These are phyloP conservation scores for Rhopilema esculentum DNA, from an alignment of 30 jellyfish, hydroid and myxozoan genomes.

Conservation along the genomic window DNA sequence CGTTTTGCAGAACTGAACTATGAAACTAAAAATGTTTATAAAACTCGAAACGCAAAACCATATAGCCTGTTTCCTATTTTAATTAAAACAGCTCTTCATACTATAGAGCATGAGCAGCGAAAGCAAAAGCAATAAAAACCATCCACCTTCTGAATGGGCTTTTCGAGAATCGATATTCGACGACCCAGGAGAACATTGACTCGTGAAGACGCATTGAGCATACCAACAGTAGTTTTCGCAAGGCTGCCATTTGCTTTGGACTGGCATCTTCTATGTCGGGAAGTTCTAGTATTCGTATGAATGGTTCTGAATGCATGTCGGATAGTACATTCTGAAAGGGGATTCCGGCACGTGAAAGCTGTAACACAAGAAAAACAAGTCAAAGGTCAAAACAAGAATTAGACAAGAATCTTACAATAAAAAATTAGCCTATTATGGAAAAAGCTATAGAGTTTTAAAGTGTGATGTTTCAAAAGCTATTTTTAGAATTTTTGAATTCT, in stretches of 20 bases:
- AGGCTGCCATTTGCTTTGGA: neutral
- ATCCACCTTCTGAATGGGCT: constrained; percentile 65
- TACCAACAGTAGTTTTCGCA: constrained; percentile 53
- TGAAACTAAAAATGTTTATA: no score
- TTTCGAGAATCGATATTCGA: constrained; percentile 55
- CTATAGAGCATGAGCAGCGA: no score
- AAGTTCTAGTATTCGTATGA: constrained; percentile 56
- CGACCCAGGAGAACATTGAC: constrained; percentile 64
- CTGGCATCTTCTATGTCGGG: constrained; percentile 60
- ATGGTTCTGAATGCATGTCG: constrained; percentile 40
- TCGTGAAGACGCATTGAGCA: constrained; percentile 58
- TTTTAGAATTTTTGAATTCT: no score
- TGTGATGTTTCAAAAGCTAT: no score
- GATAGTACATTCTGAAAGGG: constrained; percentile 60
- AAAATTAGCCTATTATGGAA: no score
- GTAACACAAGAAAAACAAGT: neutral
- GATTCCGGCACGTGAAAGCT: constrained; percentile 82
- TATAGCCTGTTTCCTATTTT: no score
- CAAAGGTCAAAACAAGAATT: neutral
- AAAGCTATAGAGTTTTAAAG: no score
- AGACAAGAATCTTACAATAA: neutral
- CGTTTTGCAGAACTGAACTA: no score
- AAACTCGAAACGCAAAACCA: no score
- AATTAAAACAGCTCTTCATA: no score
- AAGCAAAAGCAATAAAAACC: no score